A percentile compares a stretch with the other conserved stretches of the same genome.
phyloP scores from a whole-genome alignment of 2,888 invertebrate species.

The Eupithecia insigniata region DNA sequence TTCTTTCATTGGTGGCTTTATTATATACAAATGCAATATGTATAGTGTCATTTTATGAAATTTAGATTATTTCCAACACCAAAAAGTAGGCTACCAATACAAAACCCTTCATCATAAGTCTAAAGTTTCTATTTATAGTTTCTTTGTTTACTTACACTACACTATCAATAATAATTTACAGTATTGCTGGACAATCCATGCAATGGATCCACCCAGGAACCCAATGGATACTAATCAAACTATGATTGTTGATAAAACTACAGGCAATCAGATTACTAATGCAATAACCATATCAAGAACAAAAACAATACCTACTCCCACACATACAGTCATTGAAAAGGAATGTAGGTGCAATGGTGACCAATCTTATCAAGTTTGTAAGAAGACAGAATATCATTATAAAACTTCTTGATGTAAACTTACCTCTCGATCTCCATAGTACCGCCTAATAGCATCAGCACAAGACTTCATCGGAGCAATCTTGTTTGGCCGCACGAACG shows the following conservation, averaged over 20 bases:
- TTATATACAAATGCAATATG: too few relatives aligned
- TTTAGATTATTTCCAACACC: too few relatives aligned
- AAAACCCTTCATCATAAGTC: too few relatives aligned
- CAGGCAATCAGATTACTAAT: neutral
- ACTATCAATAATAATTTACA: neutral
- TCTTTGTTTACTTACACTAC: neutral
- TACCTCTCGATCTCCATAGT: constrained; percentile 80
- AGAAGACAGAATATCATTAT: neutral
- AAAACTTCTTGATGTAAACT: constrained; percentile 27
- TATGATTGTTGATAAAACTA: neutral
- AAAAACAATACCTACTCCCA: constrained; percentile 13
- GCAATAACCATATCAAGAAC: constrained; percentile 4
- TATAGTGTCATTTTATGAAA: too few relatives aligned
- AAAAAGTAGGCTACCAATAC: too few relatives aligned
- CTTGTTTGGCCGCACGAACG: constrained; percentile 94
- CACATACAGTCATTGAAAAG: constrained; percentile 11
- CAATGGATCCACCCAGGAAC: neutral
- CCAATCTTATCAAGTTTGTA: neutral
- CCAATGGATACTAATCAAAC: neutral
- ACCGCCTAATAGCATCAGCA: constrained; percentile 87
- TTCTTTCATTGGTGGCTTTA: too few relatives aligned
- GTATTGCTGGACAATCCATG: neutral
- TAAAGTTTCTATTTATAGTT: neutral
- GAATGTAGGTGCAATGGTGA: constrained; percentile 19
- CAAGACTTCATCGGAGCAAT: constrained; percentile 88